Evolutionary conservation across 2,888 invertebrate species (phyloP).

Genomic region (Serripes groenlandicus): DNA sequence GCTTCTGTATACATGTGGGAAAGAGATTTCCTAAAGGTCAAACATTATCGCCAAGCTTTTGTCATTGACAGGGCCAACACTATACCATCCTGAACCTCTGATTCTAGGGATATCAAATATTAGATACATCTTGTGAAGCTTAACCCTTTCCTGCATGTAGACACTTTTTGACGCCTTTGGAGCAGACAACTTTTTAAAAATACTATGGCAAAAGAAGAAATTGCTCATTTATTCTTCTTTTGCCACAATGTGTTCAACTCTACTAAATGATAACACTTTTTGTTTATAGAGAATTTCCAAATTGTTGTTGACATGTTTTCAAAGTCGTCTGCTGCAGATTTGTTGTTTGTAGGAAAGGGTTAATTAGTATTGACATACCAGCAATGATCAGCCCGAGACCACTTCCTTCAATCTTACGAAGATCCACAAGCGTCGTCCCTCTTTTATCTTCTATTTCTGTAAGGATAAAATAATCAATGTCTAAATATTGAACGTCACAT

Average conservation of each 20-base stretch:
- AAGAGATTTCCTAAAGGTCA: too few relatives aligned
- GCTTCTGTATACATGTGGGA: too few relatives aligned
- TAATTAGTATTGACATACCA: conserved; percentile 64
- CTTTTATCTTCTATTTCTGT: conserved; percentile 66
- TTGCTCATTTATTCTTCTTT: not conserved
- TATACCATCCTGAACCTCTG: too few relatives aligned
- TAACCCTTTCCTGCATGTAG: not conserved
- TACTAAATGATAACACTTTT: too few relatives aligned
- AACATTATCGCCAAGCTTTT: too few relatives aligned
- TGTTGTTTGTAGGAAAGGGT: not conserved
- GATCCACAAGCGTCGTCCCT: conserved; percentile 77
- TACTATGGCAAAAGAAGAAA: not conserved
- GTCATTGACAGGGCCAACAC: too few relatives aligned
- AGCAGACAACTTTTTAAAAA: not conserved
- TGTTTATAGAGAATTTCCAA: too few relatives aligned
- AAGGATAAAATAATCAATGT: not conserved
- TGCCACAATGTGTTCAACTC: not conserved
- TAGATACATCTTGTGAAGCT: too few relatives aligned
- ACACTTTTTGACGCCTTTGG: not conserved
- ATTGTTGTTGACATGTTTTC: not conserved
- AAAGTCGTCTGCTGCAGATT: not conserved
- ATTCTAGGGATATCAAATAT: too few relatives aligned
- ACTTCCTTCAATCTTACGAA: conserved; percentile 81
- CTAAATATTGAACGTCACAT: not conserved
- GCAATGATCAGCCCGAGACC: conserved; percentile 82